phyloP scores from a whole-genome alignment of 2,797 vertebrate genomes.

The Merluccius polli region DNA sequence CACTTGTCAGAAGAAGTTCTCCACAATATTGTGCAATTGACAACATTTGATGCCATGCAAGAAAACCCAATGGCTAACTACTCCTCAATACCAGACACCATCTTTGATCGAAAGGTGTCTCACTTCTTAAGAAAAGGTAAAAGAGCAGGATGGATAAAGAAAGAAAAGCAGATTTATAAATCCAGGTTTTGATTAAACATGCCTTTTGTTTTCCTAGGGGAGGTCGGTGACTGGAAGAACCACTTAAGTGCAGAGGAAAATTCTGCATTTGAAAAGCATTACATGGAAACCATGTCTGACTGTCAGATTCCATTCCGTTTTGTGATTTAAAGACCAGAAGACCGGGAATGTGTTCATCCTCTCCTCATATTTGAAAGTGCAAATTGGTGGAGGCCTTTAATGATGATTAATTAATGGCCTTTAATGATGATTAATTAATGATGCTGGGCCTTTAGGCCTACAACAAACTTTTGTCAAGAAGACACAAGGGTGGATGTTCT shows the following conservation, averaged over 20 bases:
- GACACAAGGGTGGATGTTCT: no score
- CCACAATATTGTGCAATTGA: conserved; percentile 49
- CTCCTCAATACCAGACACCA: conserved; percentile 60
- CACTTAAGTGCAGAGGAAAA: conserved; percentile 59
- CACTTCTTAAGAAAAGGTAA: conserved; percentile 88
- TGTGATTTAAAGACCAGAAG: conserved; percentile 1
- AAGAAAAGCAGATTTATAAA: neutral
- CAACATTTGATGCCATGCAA: conserved; percentile 79
- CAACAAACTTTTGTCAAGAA: no score
- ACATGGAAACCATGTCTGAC: conserved; percentile 49
- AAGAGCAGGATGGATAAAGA: neutral
- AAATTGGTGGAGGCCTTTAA: no score
- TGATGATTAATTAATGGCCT: no score
- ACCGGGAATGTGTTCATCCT: neutral
- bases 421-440: no score
- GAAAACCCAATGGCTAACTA: conserved; percentile 76
- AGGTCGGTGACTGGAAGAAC: conserved; percentile 71
- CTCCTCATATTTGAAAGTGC: neutral
- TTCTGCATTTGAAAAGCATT: conserved; percentile 60
- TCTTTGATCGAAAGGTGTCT: conserved; percentile 70
- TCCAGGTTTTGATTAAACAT: neutral
- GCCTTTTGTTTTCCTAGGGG: conserved; percentile 42
- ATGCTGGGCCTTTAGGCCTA: no score
- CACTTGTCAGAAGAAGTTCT: conserved; percentile 31
- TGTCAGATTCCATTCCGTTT: conserved; percentile 46